These are phyloP conservation scores for Melipona bicolor DNA, from an alignment of 2,888 invertebrate species.

Conservation along the genomic window DNA sequence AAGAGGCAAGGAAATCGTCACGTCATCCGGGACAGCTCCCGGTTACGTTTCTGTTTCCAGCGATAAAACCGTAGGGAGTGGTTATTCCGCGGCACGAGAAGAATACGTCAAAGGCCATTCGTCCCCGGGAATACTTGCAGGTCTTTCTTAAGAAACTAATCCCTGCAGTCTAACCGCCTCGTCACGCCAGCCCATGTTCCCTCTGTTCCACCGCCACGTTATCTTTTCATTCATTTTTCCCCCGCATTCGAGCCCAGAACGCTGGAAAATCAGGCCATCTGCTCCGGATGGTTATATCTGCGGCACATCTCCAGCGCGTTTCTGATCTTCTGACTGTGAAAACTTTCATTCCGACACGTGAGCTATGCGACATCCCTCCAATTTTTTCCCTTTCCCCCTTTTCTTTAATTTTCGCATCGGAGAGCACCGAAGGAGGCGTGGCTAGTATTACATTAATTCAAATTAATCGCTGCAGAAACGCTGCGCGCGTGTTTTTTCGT, in stretches of 20 bases:
- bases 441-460: background rate
- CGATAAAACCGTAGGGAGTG: conserved; percentile 10
- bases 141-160: conserved; percentile 34
- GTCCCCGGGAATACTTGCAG: conserved; percentile 3
- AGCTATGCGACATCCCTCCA: conserved; percentile 6
- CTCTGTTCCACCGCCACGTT: conserved; percentile 23
- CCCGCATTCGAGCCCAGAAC: conserved; percentile 54
- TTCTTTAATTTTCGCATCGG: background rate
- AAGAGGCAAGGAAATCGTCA: conserved; percentile 17
- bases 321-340: conserved; percentile 36
- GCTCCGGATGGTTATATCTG: conserved; percentile 70
- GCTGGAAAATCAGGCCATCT: conserved; percentile 75
- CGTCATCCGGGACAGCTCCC: background rate
- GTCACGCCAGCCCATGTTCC: conserved; percentile 7
- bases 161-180: conserved; percentile 28
- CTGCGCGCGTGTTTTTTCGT: background rate
- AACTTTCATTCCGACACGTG: conserved; percentile 52
- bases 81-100: conserved; percentile 10
- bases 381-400: too few species aligned
- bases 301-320: conserved; percentile 55
- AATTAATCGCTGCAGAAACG: background rate
- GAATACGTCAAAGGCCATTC: conserved; percentile 38
- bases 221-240: conserved; percentile 41
- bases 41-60: background rate
- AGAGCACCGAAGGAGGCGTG: background rate